Evolutionary conservation across 2,113 vertebrate genomes (phyloP).

Genomic region (Entomyzon cyanotis): DNA sequence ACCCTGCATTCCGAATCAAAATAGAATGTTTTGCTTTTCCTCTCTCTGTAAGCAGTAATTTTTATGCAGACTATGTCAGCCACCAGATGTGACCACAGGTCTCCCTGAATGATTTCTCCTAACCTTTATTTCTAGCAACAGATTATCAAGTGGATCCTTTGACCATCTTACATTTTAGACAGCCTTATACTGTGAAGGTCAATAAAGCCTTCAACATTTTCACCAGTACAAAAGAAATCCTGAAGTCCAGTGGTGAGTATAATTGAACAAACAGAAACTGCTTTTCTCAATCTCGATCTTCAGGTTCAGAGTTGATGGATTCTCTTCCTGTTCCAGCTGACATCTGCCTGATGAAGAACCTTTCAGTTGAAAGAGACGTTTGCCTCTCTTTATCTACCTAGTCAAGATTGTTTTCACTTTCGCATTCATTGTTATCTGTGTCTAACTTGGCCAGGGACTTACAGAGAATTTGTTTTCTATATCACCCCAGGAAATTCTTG

Average conservation of each 20-base stretch:
- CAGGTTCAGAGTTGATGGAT: constrained; percentile 27
- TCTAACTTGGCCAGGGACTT: not conserved
- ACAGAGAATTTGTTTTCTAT: not conserved
- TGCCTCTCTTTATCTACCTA: constrained; percentile 11
- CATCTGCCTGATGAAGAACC: constrained; percentile 24
- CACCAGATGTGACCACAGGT: not conserved
- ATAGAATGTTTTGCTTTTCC: not conserved
- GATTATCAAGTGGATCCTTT: not conserved
- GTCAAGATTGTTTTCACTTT: not conserved
- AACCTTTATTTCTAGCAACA: not conserved
- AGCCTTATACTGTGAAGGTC: not conserved
- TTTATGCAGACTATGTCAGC: not conserved
- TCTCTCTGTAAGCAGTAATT: not conserved
- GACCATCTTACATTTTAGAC: not conserved
- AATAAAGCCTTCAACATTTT: not conserved
- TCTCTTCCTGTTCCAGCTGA: constrained; percentile 41
- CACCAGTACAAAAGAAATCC: constrained; percentile 4
- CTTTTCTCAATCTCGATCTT: not conserved
- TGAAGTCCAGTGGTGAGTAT: not conserved
- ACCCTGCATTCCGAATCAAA: not conserved
- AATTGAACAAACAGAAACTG: constrained; percentile 48
- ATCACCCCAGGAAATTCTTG: not conserved
- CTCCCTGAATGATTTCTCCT: not conserved
- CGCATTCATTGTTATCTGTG: not conserved
- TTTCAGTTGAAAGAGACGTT: not conserved